A percentile compares a stretch with the other conserved stretches of the same genome.
phyloP scores from a whole-genome alignment of 2,888 invertebrate species.

The Hydrotaea cyrtoneurina region DNA sequence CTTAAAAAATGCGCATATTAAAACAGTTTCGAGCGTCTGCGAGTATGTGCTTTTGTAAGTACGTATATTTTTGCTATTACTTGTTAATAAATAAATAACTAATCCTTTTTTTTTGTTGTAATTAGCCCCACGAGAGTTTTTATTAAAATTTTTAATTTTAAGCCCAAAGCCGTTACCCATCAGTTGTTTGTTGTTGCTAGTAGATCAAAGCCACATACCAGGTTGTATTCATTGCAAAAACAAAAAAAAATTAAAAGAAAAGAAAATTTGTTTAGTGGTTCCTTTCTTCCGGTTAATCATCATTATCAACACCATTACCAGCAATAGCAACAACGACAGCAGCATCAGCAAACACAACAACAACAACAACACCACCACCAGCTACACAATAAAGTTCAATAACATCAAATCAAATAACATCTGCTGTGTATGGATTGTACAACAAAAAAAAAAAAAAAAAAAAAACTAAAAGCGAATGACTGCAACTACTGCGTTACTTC shows the following conservation, averaged over 20 bases:
- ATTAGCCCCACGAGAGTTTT: not conserved
- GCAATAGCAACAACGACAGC: constrained; percentile 33
- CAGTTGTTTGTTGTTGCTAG: constrained; percentile 18
- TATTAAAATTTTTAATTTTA: not conserved
- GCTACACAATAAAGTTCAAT: constrained; percentile 75
- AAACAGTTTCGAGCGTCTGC: not conserved
- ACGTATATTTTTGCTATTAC: not conserved
- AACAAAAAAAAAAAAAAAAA: constrained; percentile 32
- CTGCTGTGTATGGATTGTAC: constrained; percentile 68
- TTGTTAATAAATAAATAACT: not conserved
- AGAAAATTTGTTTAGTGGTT: constrained; percentile 45
- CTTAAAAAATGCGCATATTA: constrained; percentile 13
- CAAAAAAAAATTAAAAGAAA: constrained; percentile 20
- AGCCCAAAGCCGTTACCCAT: constrained; percentile 38
- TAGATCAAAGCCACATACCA: constrained; percentile 45
- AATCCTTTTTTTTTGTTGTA: not conserved
- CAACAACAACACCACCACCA: constrained; percentile 34
- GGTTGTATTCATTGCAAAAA: constrained; percentile 12
- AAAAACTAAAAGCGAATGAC: constrained; percentile 38
- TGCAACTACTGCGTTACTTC: constrained; percentile 33
- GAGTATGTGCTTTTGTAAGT: not conserved
- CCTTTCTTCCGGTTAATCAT: constrained; percentile 61
- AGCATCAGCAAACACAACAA: constrained; percentile 47
- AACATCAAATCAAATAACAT: constrained; percentile 75
- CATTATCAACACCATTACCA: constrained; percentile 55